These are phyloP conservation scores for Osmerus eperlanus DNA, from an alignment of 2,113 vertebrate species.

Conservation along the genomic window DNA sequence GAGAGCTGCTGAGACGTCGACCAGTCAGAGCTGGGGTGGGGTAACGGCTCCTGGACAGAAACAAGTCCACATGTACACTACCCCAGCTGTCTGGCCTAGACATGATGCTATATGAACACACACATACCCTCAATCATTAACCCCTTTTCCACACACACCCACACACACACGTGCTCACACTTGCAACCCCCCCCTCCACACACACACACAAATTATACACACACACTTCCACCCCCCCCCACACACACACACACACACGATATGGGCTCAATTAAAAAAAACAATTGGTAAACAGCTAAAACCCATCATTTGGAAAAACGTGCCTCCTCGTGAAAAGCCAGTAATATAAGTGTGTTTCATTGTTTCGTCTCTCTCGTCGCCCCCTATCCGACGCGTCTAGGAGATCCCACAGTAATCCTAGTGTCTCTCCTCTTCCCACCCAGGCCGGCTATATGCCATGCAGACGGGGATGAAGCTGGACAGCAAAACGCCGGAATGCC, in stretches of 20 bases:
- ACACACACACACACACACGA: background rate
- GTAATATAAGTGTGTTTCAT: no score
- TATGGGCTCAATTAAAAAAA: no score
- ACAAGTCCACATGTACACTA: no score
- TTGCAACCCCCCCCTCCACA: background rate
- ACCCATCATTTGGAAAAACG: no score
- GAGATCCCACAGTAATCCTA: background rate
- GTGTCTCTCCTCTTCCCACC: conserved; percentile 27
- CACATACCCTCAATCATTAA: background rate
- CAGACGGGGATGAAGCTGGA: conserved; percentile 98
- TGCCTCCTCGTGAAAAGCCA: no score
- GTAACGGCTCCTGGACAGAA: no score
- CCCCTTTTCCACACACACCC: no score
- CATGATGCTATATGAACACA: no score
- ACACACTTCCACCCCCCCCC: background rate
- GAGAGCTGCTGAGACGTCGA: no score
- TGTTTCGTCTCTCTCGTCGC: background rate
- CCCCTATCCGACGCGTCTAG: background rate
- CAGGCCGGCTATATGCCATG: conserved; percentile 95
- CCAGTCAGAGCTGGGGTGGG: no score
- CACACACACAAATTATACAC: background rate
- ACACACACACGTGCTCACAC: background rate
- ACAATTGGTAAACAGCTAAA: no score
- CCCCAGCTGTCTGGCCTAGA: no score
- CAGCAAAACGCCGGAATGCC: conserved; percentile 92